These are phyloP conservation scores for Amblyjoppa proteus DNA, from an alignment of 2,888 invertebrate genomes.

Conservation along the genomic window DNA sequence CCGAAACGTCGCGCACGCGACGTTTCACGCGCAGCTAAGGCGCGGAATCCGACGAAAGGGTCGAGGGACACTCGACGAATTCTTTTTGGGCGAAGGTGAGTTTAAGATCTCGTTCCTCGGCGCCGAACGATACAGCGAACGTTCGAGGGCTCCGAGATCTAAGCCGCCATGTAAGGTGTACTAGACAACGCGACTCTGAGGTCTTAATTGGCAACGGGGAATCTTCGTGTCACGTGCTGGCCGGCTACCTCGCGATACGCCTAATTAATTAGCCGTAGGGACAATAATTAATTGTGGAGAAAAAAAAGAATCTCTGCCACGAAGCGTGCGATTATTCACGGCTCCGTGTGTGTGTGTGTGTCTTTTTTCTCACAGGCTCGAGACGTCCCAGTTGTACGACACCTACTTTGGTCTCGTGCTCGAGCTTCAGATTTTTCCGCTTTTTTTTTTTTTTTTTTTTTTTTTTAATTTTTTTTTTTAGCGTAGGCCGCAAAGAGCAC, in stretches of 20 bases:
- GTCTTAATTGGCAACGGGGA: conserved; percentile 80
- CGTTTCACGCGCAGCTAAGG: not conserved
- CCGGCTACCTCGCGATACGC: conserved; percentile 75
- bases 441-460: not conserved
- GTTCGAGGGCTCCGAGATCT: not conserved
- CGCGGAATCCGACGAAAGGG: not conserved
- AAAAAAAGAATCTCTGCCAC: conserved; percentile 71
- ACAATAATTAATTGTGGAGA: conserved; percentile 80
- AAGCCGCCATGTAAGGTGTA: not conserved
- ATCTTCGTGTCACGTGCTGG: conserved; percentile 45
- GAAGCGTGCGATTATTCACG: conserved; percentile 63
- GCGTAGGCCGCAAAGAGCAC: not conserved
- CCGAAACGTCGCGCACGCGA: not conserved
- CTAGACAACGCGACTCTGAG: conserved; percentile 72
- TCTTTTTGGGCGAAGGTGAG: not conserved
- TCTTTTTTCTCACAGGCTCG: conserved; percentile 38
- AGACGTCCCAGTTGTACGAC: conserved; percentile 5
- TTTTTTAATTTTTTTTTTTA: not conserved
- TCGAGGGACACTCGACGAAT: not conserved
- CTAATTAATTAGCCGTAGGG: conserved; percentile 82
- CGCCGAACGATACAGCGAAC: not conserved
- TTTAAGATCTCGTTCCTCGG: not conserved
- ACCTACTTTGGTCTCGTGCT: conserved; percentile 16
- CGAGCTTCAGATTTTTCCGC: not conserved
- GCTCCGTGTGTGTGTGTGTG: conserved; percentile 60